Percentiles rank a stretch among this genome's conserved stretches.
These are phyloP conservation scores for Nephrotoma flavescens DNA, from an alignment of 2,888 invertebrate species.

Conservation along the genomic window DNA sequence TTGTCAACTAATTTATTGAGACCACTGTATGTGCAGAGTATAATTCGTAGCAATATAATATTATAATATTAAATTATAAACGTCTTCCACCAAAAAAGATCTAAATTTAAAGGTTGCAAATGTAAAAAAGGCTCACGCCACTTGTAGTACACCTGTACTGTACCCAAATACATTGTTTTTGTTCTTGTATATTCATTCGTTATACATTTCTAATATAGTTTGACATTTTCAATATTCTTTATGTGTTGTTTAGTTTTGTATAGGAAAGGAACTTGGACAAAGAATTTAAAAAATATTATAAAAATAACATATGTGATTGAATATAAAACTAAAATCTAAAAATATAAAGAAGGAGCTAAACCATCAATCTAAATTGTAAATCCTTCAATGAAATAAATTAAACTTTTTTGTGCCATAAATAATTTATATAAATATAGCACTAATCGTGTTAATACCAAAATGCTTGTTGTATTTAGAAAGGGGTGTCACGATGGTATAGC, in stretches of 20 bases:
- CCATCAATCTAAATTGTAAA: not conserved
- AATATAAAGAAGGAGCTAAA: not conserved
- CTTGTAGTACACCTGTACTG: not conserved
- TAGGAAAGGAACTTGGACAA: not conserved
- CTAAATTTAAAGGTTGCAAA: too few relatives aligned
- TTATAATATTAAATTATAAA: too few relatives aligned
- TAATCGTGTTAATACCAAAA: not conserved
- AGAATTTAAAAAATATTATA: not conserved
- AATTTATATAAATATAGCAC: not conserved
- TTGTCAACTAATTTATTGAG: too few relatives aligned
- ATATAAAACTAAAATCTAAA: not conserved
- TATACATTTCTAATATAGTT: not conserved
- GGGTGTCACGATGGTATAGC: not conserved
- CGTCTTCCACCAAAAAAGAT: too few relatives aligned
- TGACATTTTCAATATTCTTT: not conserved
- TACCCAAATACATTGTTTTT: not conserved
- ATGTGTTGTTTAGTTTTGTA: not conserved
- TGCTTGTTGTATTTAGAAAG: not conserved
- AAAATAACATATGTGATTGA: not conserved
- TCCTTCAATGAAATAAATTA: not conserved
- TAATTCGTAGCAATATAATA: too few relatives aligned
- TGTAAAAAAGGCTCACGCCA: not conserved
- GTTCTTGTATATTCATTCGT: not conserved
- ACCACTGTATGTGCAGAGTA: too few relatives aligned
- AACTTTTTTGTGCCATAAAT: not conserved